Percentiles rank a stretch among this genome's conserved stretches.
phyloP scores from a whole-genome alignment of 2,113 vertebrate genomes.

The Rostratula benghalensis region DNA sequence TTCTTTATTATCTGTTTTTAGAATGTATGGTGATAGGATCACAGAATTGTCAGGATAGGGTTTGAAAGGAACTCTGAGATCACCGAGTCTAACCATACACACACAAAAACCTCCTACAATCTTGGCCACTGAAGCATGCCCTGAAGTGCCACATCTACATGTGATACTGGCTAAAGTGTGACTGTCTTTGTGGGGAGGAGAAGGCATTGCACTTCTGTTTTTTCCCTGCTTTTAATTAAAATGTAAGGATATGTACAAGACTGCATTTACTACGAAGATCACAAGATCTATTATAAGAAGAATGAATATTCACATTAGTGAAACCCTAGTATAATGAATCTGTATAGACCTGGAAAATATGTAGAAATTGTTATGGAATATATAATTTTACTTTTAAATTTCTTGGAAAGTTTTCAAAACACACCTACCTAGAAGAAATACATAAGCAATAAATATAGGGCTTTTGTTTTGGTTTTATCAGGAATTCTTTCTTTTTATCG shows the following conservation, averaged over 20 bases:
- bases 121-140: too few relatives aligned
- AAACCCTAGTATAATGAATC: background rate
- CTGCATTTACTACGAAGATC: background rate
- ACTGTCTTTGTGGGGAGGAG: background rate
- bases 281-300: background rate
- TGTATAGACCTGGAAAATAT: background rate
- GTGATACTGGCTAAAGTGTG: background rate
- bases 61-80: too few relatives aligned
- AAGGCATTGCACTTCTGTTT: background rate
- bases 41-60: too few relatives aligned
- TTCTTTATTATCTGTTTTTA: background rate
- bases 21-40: background rate
- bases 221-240: background rate
- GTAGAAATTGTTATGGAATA: background rate
- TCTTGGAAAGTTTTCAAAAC: background rate
- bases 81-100: too few relatives aligned
- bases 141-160: too few relatives aligned
- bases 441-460: background rate
- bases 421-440: background rate
- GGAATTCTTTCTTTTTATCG: background rate
- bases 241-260: background rate
- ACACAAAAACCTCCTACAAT: too few relatives aligned
- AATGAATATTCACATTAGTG: background rate
- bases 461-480: background rate
- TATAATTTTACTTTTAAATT: background rate